Base-by-base conservation (phyloP, 2,888 invertebrate genomes). In the Amphipoea lucens region DNA sequence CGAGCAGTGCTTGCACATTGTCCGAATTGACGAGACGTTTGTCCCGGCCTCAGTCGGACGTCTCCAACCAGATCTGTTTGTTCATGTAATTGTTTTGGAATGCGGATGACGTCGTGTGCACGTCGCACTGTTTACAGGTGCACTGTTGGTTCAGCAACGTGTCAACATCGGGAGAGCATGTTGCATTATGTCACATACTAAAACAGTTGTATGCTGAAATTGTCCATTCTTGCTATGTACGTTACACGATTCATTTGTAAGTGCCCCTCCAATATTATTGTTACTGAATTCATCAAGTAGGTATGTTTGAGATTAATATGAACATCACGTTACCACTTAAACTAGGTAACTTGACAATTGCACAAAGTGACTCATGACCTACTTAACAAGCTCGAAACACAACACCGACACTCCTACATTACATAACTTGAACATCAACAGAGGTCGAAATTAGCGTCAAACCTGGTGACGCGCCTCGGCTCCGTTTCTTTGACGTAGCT, bases 401-500 rank as follows among this genome's bases (percentile, higher is more conserved):
- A 62, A 70, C 54, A 70, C 60, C 51, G 23, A 36, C 75, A 70
- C 65, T 60, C 63, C 14, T 65, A 54, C 29, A 75, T 69, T 63
- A 75, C 69, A 62, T n/a, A 76, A 79, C 36, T 40, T 42, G n/a
- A 65, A 73, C 70, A 82, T 69, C 57, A 74, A 69, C 67, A 69
- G 17, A 73, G 76, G 48, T 66, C 70, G 17, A 48, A 67, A 74
- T 79, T 67, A 82, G 71, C 76, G 72, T 78, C 63, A 36, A 66
- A n/a, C 74, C 75, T 42, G 65, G 69, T 66, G 79, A 66, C 65
- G 62, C 65, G 57, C 42, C 68, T 36, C 78, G 67, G 70, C 79
- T 83, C 45, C 78, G 36, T 76, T 86, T 73, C 86, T 88, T 86
- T 87, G 86, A 83, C 79, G 76, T 75, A 74, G 74, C 51, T 78